A percentile compares a stretch with the other conserved stretches of the same genome.
Conservation (phyloP, 2,113 vertebrate genomes). For the Eptesicus fuscus region DNA sequence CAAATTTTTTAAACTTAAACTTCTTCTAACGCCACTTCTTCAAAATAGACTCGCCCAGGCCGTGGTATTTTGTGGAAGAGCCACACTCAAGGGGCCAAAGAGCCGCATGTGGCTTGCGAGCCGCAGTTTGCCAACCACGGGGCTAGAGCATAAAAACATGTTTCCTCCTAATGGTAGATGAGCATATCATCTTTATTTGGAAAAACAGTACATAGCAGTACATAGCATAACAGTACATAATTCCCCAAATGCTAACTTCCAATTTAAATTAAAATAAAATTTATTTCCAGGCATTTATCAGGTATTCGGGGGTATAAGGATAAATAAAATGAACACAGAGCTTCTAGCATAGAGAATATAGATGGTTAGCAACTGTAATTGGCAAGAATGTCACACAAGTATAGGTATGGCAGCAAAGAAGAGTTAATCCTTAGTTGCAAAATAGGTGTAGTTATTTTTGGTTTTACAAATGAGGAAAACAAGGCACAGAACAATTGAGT, state of each 20-base stretch:
- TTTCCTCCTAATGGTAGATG: background rate
- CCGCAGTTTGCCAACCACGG: too few species aligned
- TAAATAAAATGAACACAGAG: background rate
- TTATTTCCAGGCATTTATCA: background rate
- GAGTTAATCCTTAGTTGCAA: background rate
- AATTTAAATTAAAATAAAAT: slow-evolving; percentile 24
- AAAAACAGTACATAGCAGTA: background rate
- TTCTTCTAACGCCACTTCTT: too few species aligned
- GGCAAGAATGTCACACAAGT: background rate
- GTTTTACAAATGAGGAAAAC: background rate
- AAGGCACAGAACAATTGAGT: background rate
- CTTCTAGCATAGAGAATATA: background rate
- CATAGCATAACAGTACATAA: background rate
- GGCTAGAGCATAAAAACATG: background rate
- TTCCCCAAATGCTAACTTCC: background rate
- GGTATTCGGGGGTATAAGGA: background rate
- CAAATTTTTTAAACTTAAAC: too few species aligned
- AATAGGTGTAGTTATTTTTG: background rate
- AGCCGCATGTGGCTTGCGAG: too few species aligned
- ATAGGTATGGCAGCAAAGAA: background rate
- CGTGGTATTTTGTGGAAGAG: too few species aligned
- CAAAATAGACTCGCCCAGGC: too few species aligned
- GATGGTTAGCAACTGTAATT: background rate
- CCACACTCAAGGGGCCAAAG: too few species aligned
- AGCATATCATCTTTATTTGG: background rate